Base-by-base conservation (phyloP, 1,140 invertebrate genomes). In the Megathymus violae region DNA sequence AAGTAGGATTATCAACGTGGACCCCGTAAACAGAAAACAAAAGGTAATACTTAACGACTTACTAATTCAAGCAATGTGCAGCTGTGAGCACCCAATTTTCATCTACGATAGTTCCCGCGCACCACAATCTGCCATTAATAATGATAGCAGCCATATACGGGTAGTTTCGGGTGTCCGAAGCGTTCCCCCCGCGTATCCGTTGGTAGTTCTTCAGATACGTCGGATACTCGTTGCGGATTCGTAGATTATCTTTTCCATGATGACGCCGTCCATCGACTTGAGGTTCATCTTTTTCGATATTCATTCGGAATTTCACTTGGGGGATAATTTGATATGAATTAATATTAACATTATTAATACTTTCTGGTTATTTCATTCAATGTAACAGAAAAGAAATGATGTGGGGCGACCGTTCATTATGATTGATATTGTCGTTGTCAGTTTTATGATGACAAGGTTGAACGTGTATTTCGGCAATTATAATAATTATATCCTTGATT, bases 31-130 rank as follows among this genome's bases (percentile, higher is more conserved):
- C n/a, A n/a, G n/a, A n/a, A n/a, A n/a, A n/a, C n/a, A n/a, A n/a
- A n/a, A n/a, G n/a, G n/a, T n/a, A n/a, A n/a, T n/a, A n/a, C n/a
- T n/a, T n/a, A 15, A 6, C 11, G 17, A 73, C 83, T 82, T 69
- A 91, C 82, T 84, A 86, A 65, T 89, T 85, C 14, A 94, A 89
- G 64, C 94, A 94, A 81, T 94, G 94, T 0, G 93, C 94, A 5
- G 94, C 94, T 0, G 94, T 94, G 0, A 94, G 58, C 3, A 94
- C 80, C 93, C 93, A 94, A 36, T 91, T 88, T n/a, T 91, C 88
- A 63, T 93, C 92, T 10, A 94, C 84, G 16, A 94, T 88, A 1
- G 93, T 88, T 0, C 92, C 93, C 0, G 93, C 93, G 71, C 94
- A 94, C 82, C 87, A 89, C 14, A 88, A 41, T 10, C 83, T 62